Conservation (phyloP, 2,113 vertebrate species). For the Petrocephalus microphthalmus region DNA sequence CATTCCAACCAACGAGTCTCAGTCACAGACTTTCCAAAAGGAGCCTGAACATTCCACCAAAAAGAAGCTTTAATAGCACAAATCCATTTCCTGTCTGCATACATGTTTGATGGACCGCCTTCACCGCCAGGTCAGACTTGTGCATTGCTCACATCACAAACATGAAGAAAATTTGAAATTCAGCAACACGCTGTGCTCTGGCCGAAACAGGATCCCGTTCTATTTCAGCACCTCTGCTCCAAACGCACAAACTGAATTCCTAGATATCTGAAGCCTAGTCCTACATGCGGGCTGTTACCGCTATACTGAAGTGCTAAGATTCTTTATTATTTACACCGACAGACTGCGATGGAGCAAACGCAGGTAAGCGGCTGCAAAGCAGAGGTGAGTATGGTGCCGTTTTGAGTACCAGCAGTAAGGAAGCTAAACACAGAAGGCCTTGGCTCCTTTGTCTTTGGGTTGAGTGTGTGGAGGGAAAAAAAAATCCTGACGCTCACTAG, state of each 20-base stretch:
- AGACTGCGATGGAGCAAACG: background rate
- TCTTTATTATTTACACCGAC: background rate
- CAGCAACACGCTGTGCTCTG: constrained; percentile 23
- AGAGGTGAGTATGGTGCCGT: background rate
- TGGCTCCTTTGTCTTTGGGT: constrained; percentile 1
- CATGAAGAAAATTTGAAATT: constrained; percentile 25
- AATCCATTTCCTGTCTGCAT: constrained; percentile 22
- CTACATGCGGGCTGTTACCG: background rate
- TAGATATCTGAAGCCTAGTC: constrained; percentile 14
- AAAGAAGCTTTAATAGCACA: constrained; percentile 38
- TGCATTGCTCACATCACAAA: constrained; percentile 21
- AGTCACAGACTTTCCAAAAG: constrained; percentile 32
- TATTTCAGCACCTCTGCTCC: constrained; percentile 24
- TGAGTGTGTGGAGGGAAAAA: background rate
- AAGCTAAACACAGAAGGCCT: background rate
- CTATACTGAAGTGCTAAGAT: background rate
- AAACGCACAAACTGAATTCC: constrained; percentile 28
- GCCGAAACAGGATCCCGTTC: constrained; percentile 28
- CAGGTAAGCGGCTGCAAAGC: background rate
- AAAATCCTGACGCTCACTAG: background rate
- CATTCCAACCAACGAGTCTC: constrained; percentile 53
- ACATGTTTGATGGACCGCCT: constrained; percentile 11
- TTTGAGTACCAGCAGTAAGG: background rate
- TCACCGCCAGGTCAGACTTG: constrained; percentile 21
- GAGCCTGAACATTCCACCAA: constrained; percentile 30